These are phyloP conservation scores for Meloe dianella DNA, from an alignment of 2,888 invertebrate species.

Conservation along the genomic window DNA sequence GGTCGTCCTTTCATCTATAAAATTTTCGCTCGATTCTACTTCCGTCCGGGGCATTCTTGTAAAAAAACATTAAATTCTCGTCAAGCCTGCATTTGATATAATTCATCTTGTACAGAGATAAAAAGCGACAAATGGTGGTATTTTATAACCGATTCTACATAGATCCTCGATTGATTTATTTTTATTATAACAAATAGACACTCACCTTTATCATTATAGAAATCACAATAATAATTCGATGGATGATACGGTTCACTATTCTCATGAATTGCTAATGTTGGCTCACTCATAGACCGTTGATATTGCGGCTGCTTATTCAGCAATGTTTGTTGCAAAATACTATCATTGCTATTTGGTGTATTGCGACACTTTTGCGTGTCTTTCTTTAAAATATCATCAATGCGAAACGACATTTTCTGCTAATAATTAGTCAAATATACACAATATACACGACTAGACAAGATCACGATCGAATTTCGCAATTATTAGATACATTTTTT, in stretches of 20 bases:
- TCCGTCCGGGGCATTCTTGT: no score
- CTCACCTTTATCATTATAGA: constrained; percentile 3
- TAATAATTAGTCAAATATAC: neutral
- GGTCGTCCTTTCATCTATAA: neutral
- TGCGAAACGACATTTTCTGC: constrained; percentile 48
- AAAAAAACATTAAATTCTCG: neutral
- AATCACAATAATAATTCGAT: constrained; percentile 1
- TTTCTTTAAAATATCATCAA: constrained; percentile 50
- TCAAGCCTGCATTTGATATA: neutral
- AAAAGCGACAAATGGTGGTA: neutral
- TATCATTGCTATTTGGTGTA: constrained; percentile 23
- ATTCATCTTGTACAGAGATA: neutral
- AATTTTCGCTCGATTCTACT: no score
- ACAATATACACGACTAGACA: neutral
- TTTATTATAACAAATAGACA: neutral
- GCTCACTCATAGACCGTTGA: constrained; percentile 24
- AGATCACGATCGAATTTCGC: neutral
- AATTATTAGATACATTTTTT: constrained; percentile 18
- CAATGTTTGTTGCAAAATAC: constrained; percentile 44
- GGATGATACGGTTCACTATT: neutral
- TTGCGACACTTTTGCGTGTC: constrained; percentile 11
- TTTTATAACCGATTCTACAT: no score
- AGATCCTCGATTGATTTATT: neutral
- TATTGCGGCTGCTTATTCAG: constrained; percentile 37
- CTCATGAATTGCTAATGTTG: constrained; percentile 1